phyloP scores from a whole-genome alignment of 2,888 invertebrate species.

The Lycocerus yunnanus region DNA sequence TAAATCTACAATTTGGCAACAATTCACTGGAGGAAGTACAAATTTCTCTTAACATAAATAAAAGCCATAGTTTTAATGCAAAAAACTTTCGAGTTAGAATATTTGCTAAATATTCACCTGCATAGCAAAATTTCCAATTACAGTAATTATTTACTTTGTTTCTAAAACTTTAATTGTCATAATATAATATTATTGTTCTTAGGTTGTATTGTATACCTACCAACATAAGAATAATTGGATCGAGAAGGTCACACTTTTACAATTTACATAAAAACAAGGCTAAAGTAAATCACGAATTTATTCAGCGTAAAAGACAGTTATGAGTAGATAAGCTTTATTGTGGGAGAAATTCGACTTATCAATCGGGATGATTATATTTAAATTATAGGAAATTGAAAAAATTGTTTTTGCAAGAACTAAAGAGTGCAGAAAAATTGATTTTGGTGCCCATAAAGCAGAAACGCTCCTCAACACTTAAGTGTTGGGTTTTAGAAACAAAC shows the following conservation, averaged over 20 bases:
- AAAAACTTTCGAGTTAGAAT: neutral
- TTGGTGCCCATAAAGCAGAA: too few species aligned
- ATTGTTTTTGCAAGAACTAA: too few species aligned
- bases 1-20: neutral
- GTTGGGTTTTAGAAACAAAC: neutral
- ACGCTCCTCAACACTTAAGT: neutral
- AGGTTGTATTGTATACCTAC: neutral
- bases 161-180: neutral
- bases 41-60: neutral
- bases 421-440: too few species aligned
- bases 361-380: neutral
- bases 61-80: neutral
- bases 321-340: neutral
- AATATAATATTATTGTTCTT: neutral
- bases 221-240: conserved; percentile 15
- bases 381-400: too few species aligned
- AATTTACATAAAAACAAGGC: conserved; percentile 26
- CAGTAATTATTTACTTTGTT: neutral
- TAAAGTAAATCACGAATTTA: conserved; percentile 19
- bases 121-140: conserved; percentile 3
- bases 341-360: neutral
- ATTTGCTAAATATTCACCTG: conserved; percentile 8
- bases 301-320: conserved; percentile 13
- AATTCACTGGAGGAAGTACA: neutral
- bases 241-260: conserved; percentile 26